Conservation (phyloP, 92 coral and sea anemone genomes). For the Porites divaricata region DNA sequence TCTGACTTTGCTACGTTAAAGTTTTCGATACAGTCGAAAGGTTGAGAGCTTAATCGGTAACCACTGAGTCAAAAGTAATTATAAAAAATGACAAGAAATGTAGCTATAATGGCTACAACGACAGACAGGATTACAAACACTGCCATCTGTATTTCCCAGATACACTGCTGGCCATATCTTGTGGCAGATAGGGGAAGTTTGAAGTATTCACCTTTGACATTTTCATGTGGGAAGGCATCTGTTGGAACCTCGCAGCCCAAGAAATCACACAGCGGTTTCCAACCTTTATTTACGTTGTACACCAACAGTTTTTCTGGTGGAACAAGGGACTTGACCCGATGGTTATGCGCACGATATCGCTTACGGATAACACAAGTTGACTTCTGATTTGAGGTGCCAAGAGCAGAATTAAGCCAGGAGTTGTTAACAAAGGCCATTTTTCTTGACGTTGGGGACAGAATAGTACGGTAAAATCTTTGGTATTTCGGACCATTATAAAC, state of each 20-base stretch:
- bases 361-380: constrained; percentile 27
- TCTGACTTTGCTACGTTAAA: too few relatives aligned
- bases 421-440: neutral
- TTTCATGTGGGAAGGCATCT: constrained; percentile 46
- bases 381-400: constrained; percentile 14
- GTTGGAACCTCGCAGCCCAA: neutral
- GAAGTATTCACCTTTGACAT: constrained; percentile 26
- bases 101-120: neutral
- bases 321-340: constrained; percentile 13
- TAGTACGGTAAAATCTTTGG: neutral
- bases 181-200: neutral
- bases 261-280: constrained; percentile 63
- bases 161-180: neutral
- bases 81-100: neutral
- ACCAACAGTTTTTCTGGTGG: constrained; percentile 55
- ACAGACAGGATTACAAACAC: neutral
- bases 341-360: constrained; percentile 54
- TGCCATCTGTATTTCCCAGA: neutral
- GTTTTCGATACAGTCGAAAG: too few relatives aligned
- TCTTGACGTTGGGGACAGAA: constrained; percentile 26
- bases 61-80: neutral
- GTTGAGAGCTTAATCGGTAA: too few relatives aligned
- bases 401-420: neutral
- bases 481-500: neutral
- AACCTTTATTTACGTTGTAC: constrained; percentile 50